These are phyloP conservation scores for Natrix natrix DNA, from an alignment of 2,797 vertebrate genomes.

Conservation along the genomic window DNA sequence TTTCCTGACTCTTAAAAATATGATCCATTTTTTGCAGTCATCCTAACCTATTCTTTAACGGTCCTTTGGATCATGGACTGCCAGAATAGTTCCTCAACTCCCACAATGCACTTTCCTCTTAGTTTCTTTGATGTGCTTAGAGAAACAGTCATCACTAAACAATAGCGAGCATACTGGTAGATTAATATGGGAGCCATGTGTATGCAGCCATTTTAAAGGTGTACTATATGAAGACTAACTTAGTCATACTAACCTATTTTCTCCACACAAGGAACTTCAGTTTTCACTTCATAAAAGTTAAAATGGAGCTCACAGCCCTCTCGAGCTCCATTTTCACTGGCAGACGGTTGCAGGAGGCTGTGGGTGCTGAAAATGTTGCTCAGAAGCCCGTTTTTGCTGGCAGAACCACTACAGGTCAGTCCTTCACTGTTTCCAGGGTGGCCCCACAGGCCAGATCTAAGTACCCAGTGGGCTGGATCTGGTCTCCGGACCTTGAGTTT, in stretches of 20 bases:
- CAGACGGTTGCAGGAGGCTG: too few species aligned
- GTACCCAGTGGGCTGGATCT: too few species aligned
- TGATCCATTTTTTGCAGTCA: background rate
- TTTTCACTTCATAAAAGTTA: background rate
- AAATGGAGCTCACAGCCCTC: too few species aligned
- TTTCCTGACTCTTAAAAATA: background rate
- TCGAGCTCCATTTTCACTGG: too few species aligned
- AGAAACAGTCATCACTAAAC: background rate
- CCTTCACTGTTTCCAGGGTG: too few species aligned
- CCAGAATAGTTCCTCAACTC: background rate
- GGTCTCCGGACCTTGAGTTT: too few species aligned
- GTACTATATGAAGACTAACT: background rate
- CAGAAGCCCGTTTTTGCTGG: too few species aligned
- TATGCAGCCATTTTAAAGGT: background rate
- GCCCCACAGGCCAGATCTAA: too few species aligned
- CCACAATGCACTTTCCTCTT: background rate
- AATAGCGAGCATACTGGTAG: background rate
- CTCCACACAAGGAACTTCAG: background rate
- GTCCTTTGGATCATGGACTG: background rate
- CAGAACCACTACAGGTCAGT: too few species aligned
- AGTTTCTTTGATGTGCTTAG: background rate
- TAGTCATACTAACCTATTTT: background rate
- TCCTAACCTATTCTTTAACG: background rate
- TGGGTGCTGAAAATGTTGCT: too few species aligned
- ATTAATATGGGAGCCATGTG: background rate